Base-by-base conservation (phyloP, 35 echinoderm and acorn worm genomes). In the Apostichopus japonicus region DNA sequence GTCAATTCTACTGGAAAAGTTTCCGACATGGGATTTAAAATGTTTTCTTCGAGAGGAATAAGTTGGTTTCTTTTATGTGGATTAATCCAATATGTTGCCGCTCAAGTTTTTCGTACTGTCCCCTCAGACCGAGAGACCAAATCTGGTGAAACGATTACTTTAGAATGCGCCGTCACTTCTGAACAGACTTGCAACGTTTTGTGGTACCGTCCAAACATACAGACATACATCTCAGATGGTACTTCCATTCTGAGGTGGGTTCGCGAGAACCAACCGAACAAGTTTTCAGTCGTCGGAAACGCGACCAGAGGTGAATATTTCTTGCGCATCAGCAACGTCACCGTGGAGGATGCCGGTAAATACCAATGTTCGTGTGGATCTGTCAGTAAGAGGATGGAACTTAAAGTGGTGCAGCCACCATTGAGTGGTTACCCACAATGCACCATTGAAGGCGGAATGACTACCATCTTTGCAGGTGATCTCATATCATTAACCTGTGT, bases 281-380 rank as follows among this genome's bases (percentile, higher is more conserved):
- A 79, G 24, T 91, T 79, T 61, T 91, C 90, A 22, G 7, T 91
- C 8, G 76, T 78, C 19, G 90, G 90, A 58, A 91, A 91, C 58
- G 54, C 4, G 22, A 22, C 90, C 16, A 23, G 25, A 8, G 90
- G 90, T 23, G 77, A 91, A 23, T 91, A 91, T 33, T 79, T 59
- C 54, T 25, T 91, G 6, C 17, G 53, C 23, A 56, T 91, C 27
- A 91, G 17, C 52, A 91, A 91, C 58, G 55, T 91, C 8, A 79
- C 72, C 23, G 61, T 67, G 17, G 90, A 77, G 55, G 90, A 91
- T 79, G 54, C 72, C 61, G 90, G 90, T 7, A 77, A 15, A 78
- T 91, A 91, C 54, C 72, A 91, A 67, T 91, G 90, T 76, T 77
- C 90, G 1, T 91, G 90, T 61, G 51, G 55, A 23, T 91, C 90